phyloP scores from a whole-genome alignment of 35 echinoderm and acorn worm species.

The Holothuria glaberrima region DNA sequence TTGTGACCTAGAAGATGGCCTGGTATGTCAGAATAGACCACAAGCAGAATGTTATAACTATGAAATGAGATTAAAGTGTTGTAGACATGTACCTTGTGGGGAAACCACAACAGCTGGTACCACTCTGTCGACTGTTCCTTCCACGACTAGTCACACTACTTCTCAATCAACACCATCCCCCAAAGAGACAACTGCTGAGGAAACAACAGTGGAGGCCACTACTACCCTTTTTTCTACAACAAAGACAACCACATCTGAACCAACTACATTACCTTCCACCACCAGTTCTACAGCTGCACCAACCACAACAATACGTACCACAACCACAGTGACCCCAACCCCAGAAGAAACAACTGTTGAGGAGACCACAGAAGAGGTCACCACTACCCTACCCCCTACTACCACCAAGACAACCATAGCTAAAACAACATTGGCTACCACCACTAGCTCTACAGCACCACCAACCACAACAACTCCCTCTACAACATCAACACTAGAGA shows the following conservation, averaged over 20 bases:
- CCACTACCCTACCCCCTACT: neutral
- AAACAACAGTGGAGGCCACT: neutral
- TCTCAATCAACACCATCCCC: neutral
- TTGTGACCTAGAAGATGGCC: slow-evolving; percentile 40
- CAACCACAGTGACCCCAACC: neutral
- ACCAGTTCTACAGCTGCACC: neutral
- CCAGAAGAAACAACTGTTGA: neutral
- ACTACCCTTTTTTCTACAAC: neutral
- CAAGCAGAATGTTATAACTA: slow-evolving; percentile 29
- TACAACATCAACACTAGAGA: neutral
- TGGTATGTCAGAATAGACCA: slow-evolving; percentile 36
- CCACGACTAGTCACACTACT: neutral
- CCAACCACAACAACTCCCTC: slow-evolving; percentile 1
- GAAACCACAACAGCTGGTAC: slow-evolving; percentile 4
- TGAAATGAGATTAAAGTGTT: slow-evolving; percentile 38
- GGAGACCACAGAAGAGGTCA: neutral
- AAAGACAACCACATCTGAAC: neutral
- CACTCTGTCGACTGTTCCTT: neutral
- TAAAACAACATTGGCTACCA: neutral
- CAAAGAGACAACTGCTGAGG: neutral
- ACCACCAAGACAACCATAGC: neutral
- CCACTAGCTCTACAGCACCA: neutral
- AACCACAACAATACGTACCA: slow-evolving; percentile 22
- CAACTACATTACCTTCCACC: neutral
- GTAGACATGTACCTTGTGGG: slow-evolving; percentile 33